A percentile compares a stretch with the other conserved stretches of the same genome.
Conservation (phyloP, 2,888 invertebrate species). For the Minunthozetes semirufus region DNA sequence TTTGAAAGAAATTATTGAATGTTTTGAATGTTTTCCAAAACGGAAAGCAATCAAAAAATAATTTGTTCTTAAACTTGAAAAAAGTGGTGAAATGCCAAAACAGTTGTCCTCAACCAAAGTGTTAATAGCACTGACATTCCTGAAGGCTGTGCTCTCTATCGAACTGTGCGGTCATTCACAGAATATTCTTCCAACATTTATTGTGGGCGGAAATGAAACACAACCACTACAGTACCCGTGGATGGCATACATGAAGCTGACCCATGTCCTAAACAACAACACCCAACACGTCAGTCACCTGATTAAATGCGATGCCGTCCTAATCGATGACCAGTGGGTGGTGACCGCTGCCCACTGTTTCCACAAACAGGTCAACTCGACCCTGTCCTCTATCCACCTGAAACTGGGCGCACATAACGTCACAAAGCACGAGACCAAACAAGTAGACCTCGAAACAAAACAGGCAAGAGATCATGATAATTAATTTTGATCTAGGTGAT, state of each 20-base stretch:
- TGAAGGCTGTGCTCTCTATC: no score
- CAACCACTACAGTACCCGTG: background rate
- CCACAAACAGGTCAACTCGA: background rate
- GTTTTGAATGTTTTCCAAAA: no score
- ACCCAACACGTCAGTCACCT: background rate
- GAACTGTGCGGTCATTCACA: background rate
- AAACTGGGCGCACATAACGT: conserved; percentile 22
- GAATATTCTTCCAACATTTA: background rate
- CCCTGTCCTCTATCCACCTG: background rate
- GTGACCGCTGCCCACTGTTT: conserved; percentile 19
- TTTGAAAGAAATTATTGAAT: no score
- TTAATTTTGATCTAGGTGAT: no score
- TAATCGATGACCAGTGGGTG: conserved; percentile 23
- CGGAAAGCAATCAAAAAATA: no score
- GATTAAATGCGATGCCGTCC: background rate
- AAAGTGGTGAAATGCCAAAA: no score
- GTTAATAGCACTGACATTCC: no score
- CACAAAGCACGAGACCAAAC: background rate
- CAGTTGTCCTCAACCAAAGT: no score
- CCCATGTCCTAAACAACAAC: background rate
- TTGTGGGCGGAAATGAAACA: conserved; percentile 1
- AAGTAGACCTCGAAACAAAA: background rate
- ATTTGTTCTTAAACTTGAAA: no score
- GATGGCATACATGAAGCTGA: background rate
- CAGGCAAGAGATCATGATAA: background rate